Evolutionary conservation across 2,113 vertebrate species (phyloP).

Genomic region (Puntigrus tetrazona): DNA sequence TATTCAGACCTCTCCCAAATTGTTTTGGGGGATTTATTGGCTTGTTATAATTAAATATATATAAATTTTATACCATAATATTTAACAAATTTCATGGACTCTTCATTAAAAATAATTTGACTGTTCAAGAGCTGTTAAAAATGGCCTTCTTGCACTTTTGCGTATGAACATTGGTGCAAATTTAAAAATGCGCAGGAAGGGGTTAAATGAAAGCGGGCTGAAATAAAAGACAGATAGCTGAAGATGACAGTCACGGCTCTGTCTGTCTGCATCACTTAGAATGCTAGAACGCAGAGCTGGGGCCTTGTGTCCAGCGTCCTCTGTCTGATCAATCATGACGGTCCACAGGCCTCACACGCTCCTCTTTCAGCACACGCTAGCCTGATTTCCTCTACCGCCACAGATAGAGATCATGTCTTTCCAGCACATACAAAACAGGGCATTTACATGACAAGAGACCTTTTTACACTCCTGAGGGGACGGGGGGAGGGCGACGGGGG

Average conservation of each 20-base stretch:
- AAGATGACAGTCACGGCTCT: background rate
- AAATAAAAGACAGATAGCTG: conserved; percentile 3
- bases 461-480: conserved; percentile 59
- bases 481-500: conserved; percentile 5
- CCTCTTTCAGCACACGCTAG: conserved; percentile 38
- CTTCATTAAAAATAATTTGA: background rate
- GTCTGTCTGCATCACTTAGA: conserved; percentile 35
- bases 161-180: background rate
- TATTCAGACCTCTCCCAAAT: background rate
- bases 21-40: too few species aligned
- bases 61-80: background rate
- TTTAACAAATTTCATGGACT: background rate
- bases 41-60: background rate
- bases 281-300: conserved; percentile 49
- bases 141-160: background rate
- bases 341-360: conserved; percentile 38
- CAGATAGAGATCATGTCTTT: conserved; percentile 59
- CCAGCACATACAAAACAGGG: conserved; percentile 62
- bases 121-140: background rate
- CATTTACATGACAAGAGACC: conserved; percentile 73
- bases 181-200: background rate
- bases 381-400: conserved; percentile 55
- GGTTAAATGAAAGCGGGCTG: conserved; percentile 1
- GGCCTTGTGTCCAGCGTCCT: conserved; percentile 22
- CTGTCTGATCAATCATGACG: conserved; percentile 44